Base-by-base conservation (phyloP, 2,113 vertebrate species). In the Megaleporinus macrocephalus region DNA sequence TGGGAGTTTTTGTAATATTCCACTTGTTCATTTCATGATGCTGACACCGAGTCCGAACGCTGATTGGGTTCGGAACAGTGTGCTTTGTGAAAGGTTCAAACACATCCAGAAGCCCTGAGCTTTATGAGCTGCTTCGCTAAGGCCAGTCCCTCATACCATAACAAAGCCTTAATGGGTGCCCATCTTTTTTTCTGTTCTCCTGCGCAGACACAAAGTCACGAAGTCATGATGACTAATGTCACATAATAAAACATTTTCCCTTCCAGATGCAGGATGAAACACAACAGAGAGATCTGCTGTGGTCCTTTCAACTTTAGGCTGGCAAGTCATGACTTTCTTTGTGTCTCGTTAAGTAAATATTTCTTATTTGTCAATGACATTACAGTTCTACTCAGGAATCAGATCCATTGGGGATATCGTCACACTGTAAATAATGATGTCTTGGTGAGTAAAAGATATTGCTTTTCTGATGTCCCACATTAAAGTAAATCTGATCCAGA, bases 181-280 rank as follows among this genome's bases (percentile, higher is more conserved):
- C 20, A 41, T 15, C 20, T 22, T 74, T 80, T n/a, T 59, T 53
- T 49, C 49, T 16, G 24, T 73, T 75, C 78, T 69, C 69, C 75
- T 57, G n/a, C 36, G 74, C 26, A 68, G 57, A 29, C 63, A 71
- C 73, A 61, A 70, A 76, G 73, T 76, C 81, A 66, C 62, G 59
- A 82, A 79, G 33, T 83, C 78, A 61, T 12, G 55, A 73, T 84
- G 69, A 69, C 85, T 88, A 85, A 83, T 86, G 36, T 61, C 66
- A 85, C 12, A 57, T 71, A 78, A 85, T 61, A 83, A 89, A 83
- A 22, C 76, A 20, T 16, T 59, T 59, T 73, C 57, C 78, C 47
- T 75, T 85, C 72, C 65, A 78, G 55, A 77, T 82, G 69, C 70
- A 62, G 49, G 59, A 44, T 59, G 78, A 62, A 82, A 74, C 59